phyloP scores from a whole-genome alignment of 2,113 vertebrate genomes.

The Eonycteris spelaea region DNA sequence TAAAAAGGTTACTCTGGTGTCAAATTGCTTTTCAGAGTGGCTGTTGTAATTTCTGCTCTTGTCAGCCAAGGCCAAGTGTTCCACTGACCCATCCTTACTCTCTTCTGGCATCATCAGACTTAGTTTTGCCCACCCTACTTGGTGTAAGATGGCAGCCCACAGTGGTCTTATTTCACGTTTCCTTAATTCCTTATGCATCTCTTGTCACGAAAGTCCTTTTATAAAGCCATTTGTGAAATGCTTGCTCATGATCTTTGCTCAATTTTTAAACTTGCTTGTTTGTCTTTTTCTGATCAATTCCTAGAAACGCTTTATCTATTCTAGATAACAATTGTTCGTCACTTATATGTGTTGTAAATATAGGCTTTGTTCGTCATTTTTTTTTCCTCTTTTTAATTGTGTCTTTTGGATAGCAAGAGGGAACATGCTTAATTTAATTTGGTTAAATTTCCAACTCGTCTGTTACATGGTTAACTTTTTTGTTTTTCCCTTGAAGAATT shows the following conservation, averaged over 20 bases:
- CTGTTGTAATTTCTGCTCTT: fast-evolving
- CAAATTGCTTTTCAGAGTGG: neutral
- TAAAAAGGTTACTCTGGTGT: neutral
- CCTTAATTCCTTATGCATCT: neutral
- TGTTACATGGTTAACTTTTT: neutral
- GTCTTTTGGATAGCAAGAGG: neutral
- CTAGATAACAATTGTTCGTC: neutral
- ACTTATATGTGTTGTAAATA: neutral
- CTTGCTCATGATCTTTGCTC: neutral
- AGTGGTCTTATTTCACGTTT: neutral
- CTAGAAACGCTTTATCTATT: neutral
- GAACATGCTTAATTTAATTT: neutral
- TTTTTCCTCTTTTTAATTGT: neutral
- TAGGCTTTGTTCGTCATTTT: neutral
- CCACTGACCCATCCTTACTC: too few species aligned
- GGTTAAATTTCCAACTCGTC: neutral
- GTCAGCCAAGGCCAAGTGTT: fast-evolving
- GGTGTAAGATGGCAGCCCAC: too few species aligned
- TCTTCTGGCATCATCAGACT: neutral
- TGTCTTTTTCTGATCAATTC: neutral
- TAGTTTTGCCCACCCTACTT: neutral
- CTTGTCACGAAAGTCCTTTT: neutral
- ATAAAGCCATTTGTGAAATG: neutral
- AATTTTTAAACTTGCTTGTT: neutral
- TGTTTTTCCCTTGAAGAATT: neutral